A percentile compares a stretch with the other conserved stretches of the same genome.
phyloP scores from a whole-genome alignment of 2,888 invertebrate genomes.

The Phrixothrix hirtus region DNA sequence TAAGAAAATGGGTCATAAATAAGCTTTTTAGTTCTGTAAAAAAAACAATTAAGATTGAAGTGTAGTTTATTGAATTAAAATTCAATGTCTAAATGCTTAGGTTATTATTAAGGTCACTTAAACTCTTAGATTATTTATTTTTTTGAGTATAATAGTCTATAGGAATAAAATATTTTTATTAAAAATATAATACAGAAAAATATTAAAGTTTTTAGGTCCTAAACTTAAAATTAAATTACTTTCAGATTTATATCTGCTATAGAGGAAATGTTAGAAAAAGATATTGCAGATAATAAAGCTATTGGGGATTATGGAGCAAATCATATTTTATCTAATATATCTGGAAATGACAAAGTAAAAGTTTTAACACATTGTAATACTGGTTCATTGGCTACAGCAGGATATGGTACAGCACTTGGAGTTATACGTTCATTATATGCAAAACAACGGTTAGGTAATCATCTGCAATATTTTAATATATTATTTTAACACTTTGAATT shows the following conservation, averaged over 20 bases:
- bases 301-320: slow-evolving; percentile 85
- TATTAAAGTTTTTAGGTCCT: not conserved
- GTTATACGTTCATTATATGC: slow-evolving; percentile 85
- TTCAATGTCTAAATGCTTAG: too few relatives aligned
- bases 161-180: not conserved
- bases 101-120: too few relatives aligned
- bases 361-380: slow-evolving; percentile 98
- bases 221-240: slow-evolving; percentile 19
- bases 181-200: not conserved
- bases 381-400: slow-evolving; percentile 95
- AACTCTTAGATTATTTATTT: too few relatives aligned
- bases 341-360: slow-evolving; percentile 66
- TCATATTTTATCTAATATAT: slow-evolving; percentile 67
- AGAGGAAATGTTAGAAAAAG: slow-evolving; percentile 82
- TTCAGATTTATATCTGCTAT: slow-evolving; percentile 75
- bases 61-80: too few relatives aligned
- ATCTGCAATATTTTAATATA: too few relatives aligned
- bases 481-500: too few relatives aligned
- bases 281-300: slow-evolving; percentile 83
- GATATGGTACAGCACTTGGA: slow-evolving; percentile 97
- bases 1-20: too few relatives aligned
- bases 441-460: slow-evolving; percentile 69
- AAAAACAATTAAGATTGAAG: too few relatives aligned
- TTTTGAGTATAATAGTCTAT: too few relatives aligned
- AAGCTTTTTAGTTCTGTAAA: too few relatives aligned